Evolutionary conservation across 2,888 invertebrate genomes (phyloP).

Genomic region (Mimachlamys varia): DNA sequence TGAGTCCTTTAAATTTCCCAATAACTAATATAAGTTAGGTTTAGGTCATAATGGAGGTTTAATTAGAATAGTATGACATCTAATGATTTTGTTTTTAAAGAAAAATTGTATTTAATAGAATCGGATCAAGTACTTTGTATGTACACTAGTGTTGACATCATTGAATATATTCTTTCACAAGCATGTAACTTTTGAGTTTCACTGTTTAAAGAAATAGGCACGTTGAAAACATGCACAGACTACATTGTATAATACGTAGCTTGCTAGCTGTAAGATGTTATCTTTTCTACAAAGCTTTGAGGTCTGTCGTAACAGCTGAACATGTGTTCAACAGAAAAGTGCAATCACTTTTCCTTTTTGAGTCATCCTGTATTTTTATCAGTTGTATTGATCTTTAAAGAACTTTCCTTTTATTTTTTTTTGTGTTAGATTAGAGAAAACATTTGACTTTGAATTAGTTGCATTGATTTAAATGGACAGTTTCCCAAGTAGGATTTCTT

Average conservation of each 20-base stretch:
- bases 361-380: conserved; percentile 14
- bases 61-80: no score
- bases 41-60: no score
- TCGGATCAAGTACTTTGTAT: no score
- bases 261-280: no score
- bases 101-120: no score
- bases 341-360: background rate
- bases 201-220: background rate
- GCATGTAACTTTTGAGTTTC: background rate
- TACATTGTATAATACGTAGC: no score
- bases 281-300: background rate
- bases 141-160: no score
- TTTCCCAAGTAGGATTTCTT: background rate
- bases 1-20: no score
- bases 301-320: background rate
- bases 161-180: background rate
- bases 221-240: background rate
- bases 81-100: no score
- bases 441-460: background rate
- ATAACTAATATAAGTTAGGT: no score
- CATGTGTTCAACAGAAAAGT: conserved; percentile 15
- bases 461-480: background rate
- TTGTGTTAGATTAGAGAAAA: background rate
- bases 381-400: background rate
- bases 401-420: background rate